These are phyloP conservation scores for Synergus japonicus DNA, from an alignment of 2,888 invertebrate species.

Conservation along the genomic window DNA sequence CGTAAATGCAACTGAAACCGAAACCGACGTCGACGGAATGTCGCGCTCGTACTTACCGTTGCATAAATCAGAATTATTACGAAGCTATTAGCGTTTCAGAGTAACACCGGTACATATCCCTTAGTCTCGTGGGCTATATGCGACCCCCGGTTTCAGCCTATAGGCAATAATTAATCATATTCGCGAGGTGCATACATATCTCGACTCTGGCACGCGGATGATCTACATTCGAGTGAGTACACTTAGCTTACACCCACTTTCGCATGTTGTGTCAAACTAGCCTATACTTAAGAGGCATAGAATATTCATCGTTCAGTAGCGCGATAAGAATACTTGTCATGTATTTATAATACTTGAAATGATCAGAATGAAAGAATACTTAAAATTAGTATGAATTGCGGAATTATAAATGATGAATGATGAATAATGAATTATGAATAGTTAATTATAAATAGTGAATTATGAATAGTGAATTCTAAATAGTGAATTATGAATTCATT, in stretches of 20 bases:
- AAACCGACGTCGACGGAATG: constrained; percentile 42
- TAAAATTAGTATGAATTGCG: too few species aligned
- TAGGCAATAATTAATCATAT: constrained; percentile 73
- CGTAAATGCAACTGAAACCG: constrained; percentile 12
- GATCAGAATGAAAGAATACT: too few species aligned
- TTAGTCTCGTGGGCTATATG: constrained; percentile 35
- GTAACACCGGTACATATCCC: constrained; percentile 73
- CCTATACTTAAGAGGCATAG: constrained; percentile 70
- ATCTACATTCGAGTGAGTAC: constrained; percentile 39
- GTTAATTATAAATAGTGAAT: neutral
- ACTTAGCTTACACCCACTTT: constrained; percentile 28
- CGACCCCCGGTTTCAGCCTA: constrained; percentile 44
- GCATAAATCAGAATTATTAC: constrained; percentile 75
- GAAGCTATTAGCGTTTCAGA: constrained; percentile 72
- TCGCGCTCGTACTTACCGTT: constrained; percentile 64
- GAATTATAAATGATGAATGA: too few species aligned
- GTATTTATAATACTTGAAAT: constrained; percentile 53
- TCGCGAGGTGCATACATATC: constrained; percentile 59
- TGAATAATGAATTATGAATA: constrained; percentile 19
- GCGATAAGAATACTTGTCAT: constrained; percentile 69
- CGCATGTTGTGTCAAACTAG: constrained; percentile 63
- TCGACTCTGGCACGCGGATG: constrained; percentile 41
- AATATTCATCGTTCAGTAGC: constrained; percentile 68
- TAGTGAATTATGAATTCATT: neutral
- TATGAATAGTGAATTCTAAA: too few species aligned